Conservation (phyloP, 2,888 invertebrate genomes). For the Nasonia oneida region DNA sequence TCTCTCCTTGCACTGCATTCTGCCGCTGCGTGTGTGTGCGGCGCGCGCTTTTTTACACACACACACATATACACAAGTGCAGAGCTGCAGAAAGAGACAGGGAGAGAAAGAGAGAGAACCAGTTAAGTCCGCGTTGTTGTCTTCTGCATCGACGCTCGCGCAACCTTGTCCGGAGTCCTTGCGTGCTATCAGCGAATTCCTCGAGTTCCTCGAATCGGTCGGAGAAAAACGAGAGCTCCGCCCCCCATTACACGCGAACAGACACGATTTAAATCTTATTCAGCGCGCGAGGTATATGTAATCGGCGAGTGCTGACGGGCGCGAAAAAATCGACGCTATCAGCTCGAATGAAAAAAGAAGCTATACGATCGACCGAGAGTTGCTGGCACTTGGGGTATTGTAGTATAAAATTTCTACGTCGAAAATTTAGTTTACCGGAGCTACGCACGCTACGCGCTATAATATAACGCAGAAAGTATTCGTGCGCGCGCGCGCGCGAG, state of each 20-base stretch:
- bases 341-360: background rate
- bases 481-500: too few species aligned
- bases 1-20: background rate
- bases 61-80: background rate
- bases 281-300: background rate
- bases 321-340: background rate
- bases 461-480: too few species aligned
- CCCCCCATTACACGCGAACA: background rate
- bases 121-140: conserved; percentile 37
- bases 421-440: too few species aligned
- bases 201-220: conserved; percentile 39
- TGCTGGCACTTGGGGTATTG: too few species aligned
- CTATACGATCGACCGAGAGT: background rate
- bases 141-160: background rate
- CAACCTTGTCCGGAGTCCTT: conserved; percentile 49
- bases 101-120: conserved; percentile 37
- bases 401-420: too few species aligned
- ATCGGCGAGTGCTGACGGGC: conserved; percentile 1
- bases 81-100: background rate
- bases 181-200: conserved; percentile 56
- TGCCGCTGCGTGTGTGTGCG: background rate
- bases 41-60: background rate
- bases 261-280: conserved; percentile 7
- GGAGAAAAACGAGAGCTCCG: conserved; percentile 34
- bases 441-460: too few species aligned